Evolutionary conservation across 2,888 invertebrate species (phyloP).

Genomic region (Xanthorhoe designata): DNA sequence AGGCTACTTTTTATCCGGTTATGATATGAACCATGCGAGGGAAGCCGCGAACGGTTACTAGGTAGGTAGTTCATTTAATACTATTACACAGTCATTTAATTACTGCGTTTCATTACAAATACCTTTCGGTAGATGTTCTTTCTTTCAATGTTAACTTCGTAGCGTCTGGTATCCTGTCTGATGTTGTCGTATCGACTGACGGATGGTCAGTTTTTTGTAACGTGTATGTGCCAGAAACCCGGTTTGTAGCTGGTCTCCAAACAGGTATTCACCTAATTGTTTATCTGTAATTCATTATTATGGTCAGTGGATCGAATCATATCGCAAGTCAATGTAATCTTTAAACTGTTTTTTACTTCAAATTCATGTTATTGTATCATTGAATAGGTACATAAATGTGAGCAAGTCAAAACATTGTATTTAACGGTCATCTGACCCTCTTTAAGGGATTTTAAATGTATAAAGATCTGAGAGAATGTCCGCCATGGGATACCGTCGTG

Average conservation of each 20-base stretch:
- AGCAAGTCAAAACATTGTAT: no score
- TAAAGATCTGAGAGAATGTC: neutral
- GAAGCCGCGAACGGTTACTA: no score
- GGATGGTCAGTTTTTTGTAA: slow-evolving; percentile 48
- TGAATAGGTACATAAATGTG: neutral
- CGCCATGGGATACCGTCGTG: neutral
- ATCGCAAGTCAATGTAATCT: neutral
- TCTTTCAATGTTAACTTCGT: neutral
- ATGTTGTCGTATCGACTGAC: slow-evolving; percentile 14
- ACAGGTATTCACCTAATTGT: slow-evolving; percentile 33
- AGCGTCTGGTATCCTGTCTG: neutral
- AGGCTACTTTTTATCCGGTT: no score
- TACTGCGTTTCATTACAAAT: no score
- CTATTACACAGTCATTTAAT: no score
- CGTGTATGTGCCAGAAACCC: slow-evolving; percentile 44
- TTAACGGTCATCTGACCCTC: no score
- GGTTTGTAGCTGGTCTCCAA: slow-evolving; percentile 42
- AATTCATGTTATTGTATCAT: neutral
- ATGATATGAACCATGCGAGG: no score
- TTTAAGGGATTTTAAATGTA: neutral
- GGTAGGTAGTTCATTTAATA: no score
- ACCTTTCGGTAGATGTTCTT: no score
- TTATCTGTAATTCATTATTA: slow-evolving; percentile 32
- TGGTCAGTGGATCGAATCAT: slow-evolving; percentile 26
- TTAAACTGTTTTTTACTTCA: neutral